Evolutionary conservation across 1,140 invertebrate species (phyloP).

Genomic region (Rhizoglyphus robini): DNA sequence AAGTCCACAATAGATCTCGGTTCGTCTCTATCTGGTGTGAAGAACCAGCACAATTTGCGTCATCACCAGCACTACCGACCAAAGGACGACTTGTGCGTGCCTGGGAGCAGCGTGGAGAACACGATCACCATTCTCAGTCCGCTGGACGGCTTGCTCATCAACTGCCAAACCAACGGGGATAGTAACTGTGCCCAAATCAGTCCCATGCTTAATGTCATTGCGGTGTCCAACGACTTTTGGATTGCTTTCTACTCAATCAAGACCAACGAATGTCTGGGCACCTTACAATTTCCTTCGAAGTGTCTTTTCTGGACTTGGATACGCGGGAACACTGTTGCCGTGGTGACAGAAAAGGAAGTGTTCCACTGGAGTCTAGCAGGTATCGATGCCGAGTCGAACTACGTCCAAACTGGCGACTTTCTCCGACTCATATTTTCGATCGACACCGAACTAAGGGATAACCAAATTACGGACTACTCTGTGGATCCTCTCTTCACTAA

Average conservation of each 20-base stretch:
- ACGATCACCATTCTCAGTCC: conserved; percentile 19
- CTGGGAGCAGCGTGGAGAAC: neutral
- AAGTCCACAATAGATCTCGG: neutral
- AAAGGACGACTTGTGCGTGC: neutral
- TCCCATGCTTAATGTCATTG: conserved; percentile 9
- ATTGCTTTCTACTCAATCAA: conserved; percentile 20
- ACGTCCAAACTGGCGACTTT: neutral
- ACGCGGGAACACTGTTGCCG: conserved; percentile 3
- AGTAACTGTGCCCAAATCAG: conserved; percentile 20
- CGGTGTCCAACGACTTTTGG: conserved; percentile 19
- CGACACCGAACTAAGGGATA: neutral
- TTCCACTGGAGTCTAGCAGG: conserved; percentile 1
- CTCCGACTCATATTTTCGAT: conserved; percentile 1
- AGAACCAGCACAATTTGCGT: neutral
- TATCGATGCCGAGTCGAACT: neutral
- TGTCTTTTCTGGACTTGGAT: conserved; percentile 22
- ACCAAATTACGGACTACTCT: conserved; percentile 12
- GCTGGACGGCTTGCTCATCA: conserved; percentile 4
- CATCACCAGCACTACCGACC: conserved; percentile 1
- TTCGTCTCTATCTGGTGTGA: neutral
- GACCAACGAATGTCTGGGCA: conserved; percentile 18
- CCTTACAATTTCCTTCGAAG: conserved; percentile 6
- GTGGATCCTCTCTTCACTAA: neutral
- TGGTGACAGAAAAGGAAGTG: conserved; percentile 16
- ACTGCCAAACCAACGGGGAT: conserved; percentile 19